Conservation (phyloP, 2,888 invertebrate genomes). For the Limnephilus auricula region DNA sequence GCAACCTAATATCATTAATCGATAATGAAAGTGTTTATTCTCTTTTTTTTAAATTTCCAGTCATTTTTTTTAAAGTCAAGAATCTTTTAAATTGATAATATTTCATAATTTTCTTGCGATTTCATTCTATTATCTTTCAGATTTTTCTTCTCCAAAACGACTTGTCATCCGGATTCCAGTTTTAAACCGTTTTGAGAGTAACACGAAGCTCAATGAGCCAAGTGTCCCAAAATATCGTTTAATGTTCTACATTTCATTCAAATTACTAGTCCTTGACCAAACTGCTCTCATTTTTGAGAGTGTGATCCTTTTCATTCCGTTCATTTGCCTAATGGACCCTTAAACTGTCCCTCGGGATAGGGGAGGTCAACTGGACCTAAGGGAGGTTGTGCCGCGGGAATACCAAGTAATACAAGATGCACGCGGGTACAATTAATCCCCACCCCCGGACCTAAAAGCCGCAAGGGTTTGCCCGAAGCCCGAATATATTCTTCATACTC, state of each 20-base stretch:
- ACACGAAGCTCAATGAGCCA: neutral
- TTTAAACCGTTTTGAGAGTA: neutral
- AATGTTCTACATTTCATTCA: neutral
- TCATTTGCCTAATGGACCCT: constrained; percentile 18
- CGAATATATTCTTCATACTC: neutral
- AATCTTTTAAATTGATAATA: too few species aligned
- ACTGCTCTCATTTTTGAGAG: neutral
- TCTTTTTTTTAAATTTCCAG: too few species aligned
- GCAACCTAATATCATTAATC: too few species aligned
- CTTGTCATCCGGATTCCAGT: neutral
- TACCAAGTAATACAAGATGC: constrained; percentile 29
- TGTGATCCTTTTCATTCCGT: constrained; percentile 6
- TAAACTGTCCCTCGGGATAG: neutral
- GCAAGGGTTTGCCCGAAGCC: neutral
- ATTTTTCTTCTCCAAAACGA: neutral
- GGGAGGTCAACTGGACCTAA: constrained; percentile 2
- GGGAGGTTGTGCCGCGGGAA: constrained; percentile 3
- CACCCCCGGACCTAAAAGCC: neutral
- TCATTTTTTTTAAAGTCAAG: too few species aligned
- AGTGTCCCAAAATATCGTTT: neutral
- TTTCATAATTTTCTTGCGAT: too few species aligned
- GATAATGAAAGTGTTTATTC: too few species aligned
- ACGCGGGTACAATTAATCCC: constrained; percentile 29
- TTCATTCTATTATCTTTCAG: neutral
- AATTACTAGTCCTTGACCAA: neutral